Percentiles rank a stretch among this genome's conserved stretches.
Evolutionary conservation across 64 coral and sea anemone genomes (phyloP).

Genomic region (Catalaphyllia jardinei): DNA sequence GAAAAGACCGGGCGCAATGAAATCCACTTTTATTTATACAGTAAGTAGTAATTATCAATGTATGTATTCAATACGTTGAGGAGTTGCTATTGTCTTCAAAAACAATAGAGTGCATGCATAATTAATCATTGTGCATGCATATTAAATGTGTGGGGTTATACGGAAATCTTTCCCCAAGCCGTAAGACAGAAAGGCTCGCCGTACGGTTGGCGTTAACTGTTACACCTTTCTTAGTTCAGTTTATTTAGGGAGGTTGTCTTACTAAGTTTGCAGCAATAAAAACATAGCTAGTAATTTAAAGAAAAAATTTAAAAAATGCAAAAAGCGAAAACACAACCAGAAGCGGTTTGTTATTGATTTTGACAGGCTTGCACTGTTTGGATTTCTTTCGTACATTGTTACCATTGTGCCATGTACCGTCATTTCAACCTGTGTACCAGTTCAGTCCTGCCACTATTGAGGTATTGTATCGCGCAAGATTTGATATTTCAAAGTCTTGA

Average conservation of each 20-base stretch:
- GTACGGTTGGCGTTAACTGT: too few relatives aligned
- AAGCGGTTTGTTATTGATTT: background rate
- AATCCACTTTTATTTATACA: too few relatives aligned
- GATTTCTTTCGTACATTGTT: slow-evolving; percentile 28
- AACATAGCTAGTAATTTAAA: background rate
- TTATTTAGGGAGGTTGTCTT: background rate
- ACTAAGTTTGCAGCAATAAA: background rate
- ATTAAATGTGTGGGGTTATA: too few relatives aligned
- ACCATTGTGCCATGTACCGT: slow-evolving; percentile 14
- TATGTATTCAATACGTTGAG: too few relatives aligned
- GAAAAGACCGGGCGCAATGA: too few relatives aligned
- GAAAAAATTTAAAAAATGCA: background rate
- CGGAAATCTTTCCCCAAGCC: too few relatives aligned
- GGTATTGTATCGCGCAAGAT: background rate
- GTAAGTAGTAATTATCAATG: too few relatives aligned
- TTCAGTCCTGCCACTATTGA: background rate
- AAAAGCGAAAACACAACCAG: background rate
- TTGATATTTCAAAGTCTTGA: background rate
- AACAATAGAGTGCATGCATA: too few relatives aligned
- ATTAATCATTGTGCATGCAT: too few relatives aligned
- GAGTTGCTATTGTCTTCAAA: too few relatives aligned
- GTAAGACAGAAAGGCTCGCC: too few relatives aligned
- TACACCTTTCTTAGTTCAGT: too few relatives aligned
- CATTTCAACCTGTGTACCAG: slow-evolving; percentile 7
- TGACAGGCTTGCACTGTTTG: background rate